These are phyloP conservation scores for Eurois occulta DNA, from an alignment of 2,888 invertebrate species.

Conservation along the genomic window DNA sequence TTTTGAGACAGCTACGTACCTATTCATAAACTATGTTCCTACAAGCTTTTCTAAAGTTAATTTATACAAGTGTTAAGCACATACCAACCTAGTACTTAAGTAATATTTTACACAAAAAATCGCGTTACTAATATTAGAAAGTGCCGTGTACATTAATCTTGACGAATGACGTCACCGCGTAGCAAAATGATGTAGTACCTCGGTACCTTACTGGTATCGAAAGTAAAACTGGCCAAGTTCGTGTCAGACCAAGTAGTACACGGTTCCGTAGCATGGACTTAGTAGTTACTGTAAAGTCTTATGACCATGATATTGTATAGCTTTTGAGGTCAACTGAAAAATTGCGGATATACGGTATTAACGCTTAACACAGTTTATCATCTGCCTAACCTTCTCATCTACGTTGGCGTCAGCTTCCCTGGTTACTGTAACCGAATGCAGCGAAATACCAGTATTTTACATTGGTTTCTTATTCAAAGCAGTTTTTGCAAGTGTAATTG, in stretches of 20 bases:
- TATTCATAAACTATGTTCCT: not conserved
- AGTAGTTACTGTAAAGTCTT: not conserved
- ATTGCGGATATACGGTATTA: not conserved
- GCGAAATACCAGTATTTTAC: not conserved
- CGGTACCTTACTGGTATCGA: slow-evolving; percentile 54
- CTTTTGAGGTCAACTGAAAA: not conserved
- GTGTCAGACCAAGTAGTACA: not conserved
- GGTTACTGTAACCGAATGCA: not conserved
- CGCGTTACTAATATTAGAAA: slow-evolving; percentile 34
- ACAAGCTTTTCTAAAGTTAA: not conserved
- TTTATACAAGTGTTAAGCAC: not conserved
- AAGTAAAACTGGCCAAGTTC: slow-evolving; percentile 52
- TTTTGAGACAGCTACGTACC: not conserved
- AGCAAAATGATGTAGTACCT: slow-evolving; percentile 45
- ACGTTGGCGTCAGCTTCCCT: not conserved
- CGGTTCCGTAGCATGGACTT: slow-evolving; percentile 7
- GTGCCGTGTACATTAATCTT: slow-evolving; percentile 33
- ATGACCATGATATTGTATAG: not conserved
- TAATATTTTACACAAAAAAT: slow-evolving; percentile 20
- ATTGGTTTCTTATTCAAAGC: not conserved
- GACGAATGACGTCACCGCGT: slow-evolving; percentile 56
- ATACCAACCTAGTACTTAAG: not conserved
- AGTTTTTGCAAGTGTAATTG: not conserved
- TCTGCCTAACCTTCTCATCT: too few species aligned
- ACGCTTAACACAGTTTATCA: not conserved